Base-by-base conservation (phyloP, 2,797 vertebrate species). In the Bradypodion ventrale region DNA sequence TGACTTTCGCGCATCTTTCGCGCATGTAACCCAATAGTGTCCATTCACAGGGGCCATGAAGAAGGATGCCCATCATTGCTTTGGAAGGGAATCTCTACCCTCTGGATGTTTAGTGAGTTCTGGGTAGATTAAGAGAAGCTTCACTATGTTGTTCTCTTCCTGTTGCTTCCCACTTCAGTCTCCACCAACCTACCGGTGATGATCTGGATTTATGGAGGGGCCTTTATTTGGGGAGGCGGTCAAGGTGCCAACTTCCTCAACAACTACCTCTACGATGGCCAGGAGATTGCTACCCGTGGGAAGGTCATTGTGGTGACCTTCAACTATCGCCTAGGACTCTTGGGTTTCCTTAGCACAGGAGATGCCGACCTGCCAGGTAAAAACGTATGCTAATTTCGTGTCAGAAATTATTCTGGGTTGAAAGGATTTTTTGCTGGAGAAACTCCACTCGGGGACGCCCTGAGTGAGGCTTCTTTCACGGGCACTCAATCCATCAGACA, bases 281-380 rank as follows among this genome's bases (percentile, higher is more conserved):
- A 97, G 89, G 97, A 99, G 95, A 94, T 99, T 0, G 98, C 98
- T 0, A 96, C 97, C 12, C 94, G 97, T 2, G 98, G 98, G 66
- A 95, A 98, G 0, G 98, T 99, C 88, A 98, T 99, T 0, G 98
- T 99, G 87, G 98, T 99, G 92, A 98, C 98, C 0, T 0, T 98
- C 80, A 97, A 96, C 90, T 99, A 99, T 82, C 97, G 98, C 0
- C 84, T 99, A 1, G 98, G 98, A 9, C 91, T 97, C 1, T 92
- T 99, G 75, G 98, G 98, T 70, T 99, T 99, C 95, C 96, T 99
- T 87, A 99, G 98, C 95, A 97, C 97, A 0, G 98, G 98, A 63
- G 98, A 99, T 0, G 32, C 94, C 15, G 95, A 91, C 27, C 5
- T 97, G 78, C 97, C 98, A 87, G 98, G 98, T 99, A 93, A 79